These are phyloP conservation scores for Euleptes europaea DNA, from an alignment of 2,113 vertebrate species.

Conservation along the genomic window DNA sequence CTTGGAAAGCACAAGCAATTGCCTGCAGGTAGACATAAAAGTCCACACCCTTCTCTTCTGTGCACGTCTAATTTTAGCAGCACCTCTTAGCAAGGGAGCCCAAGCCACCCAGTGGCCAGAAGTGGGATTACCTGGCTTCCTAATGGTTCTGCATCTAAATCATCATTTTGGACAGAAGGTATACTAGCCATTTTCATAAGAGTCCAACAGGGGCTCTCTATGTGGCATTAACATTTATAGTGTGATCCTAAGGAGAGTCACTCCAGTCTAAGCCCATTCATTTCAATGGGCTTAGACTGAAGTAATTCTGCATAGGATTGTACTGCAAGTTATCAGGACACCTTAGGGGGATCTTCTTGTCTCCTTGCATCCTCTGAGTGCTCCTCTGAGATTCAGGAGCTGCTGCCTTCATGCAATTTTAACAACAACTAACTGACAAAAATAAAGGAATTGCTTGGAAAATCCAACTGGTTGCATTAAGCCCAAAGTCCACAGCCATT, in stretches of 20 bases:
- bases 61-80: neutral
- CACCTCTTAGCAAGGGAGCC: neutral
- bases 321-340: neutral
- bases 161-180: rapidly evolving
- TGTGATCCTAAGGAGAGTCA: too few species aligned
- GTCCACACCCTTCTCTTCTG: neutral
- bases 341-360: neutral
- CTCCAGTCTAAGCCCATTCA: too few species aligned
- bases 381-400: neutral
- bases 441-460: neutral
- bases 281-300: too few species aligned
- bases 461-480: neutral
- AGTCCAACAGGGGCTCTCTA: neutral
- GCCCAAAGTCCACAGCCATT: neutral
- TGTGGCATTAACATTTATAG: neutral
- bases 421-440: neutral
- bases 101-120: rapidly evolving
- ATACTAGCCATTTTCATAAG: neutral
- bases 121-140: rapidly evolving
- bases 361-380: neutral
- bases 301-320: too few species aligned
- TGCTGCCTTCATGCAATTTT: neutral
- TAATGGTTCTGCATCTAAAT: rapidly evolving
- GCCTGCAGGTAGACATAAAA: too few species aligned
- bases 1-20: too few species aligned